Percentiles rank a stretch among this genome's conserved stretches.
Conservation (phyloP, 2,888 invertebrate genomes). For the Hypomecis atomaria region DNA sequence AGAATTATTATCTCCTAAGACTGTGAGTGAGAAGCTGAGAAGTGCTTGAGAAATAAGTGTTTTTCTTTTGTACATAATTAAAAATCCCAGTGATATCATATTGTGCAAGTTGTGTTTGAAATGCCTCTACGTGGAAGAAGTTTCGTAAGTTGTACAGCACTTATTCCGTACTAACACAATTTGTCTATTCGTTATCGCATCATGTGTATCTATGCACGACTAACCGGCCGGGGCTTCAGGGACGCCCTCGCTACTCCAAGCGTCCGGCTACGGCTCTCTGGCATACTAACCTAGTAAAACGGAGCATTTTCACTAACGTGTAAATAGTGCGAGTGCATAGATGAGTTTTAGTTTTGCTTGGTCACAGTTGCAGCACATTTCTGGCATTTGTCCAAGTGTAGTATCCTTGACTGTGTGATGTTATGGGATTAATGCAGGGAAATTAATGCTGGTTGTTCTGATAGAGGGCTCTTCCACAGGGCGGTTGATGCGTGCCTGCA, state of each 20-base stretch:
- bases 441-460: conserved; percentile 52
- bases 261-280: conserved; percentile 44
- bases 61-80: neutral
- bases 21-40: too few relatives aligned
- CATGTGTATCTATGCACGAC: conserved; percentile 51
- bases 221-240: conserved; percentile 46
- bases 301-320: conserved; percentile 44
- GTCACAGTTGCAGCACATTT: conserved; percentile 68
- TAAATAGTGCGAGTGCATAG: conserved; percentile 57
- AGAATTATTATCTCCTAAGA: neutral
- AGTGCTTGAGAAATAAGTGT: conserved; percentile 10
- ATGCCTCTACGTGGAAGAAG: conserved; percentile 77
- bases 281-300: conserved; percentile 61
- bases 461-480: conserved; percentile 78
- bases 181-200: conserved; percentile 43
- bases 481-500: conserved; percentile 75
- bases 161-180: conserved; percentile 39
- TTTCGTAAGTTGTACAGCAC: conserved; percentile 68
- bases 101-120: conserved; percentile 48
- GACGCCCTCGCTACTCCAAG: conserved; percentile 49
- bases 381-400: conserved; percentile 75
- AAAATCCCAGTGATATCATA: conserved; percentile 12
- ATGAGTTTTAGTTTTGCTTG: conserved; percentile 74
- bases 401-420: conserved; percentile 77
- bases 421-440: conserved; percentile 57